Conservation (phyloP, 1,140 invertebrate genomes). For the Planococcus citri region DNA sequence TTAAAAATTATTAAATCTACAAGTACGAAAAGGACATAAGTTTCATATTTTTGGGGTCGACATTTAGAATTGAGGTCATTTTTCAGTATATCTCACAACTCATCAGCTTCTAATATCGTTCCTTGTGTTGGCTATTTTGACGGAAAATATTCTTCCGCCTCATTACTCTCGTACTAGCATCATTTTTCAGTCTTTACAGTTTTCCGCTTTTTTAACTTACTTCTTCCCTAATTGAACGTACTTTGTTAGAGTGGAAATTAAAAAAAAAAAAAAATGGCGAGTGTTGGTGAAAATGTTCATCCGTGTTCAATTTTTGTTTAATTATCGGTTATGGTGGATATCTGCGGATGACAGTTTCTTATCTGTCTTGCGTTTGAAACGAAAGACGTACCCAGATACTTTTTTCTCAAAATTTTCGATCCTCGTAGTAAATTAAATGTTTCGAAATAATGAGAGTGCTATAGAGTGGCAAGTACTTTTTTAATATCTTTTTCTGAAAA, state of each 20-base stretch:
- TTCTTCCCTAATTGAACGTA: background rate
- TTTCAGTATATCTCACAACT: constrained; percentile 7
- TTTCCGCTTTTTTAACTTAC: background rate
- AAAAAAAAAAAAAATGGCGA: background rate
- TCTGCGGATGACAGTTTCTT: background rate
- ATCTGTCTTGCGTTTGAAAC: too few species aligned
- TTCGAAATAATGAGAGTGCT: too few species aligned
- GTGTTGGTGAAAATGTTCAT: background rate
- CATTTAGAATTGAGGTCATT: background rate
- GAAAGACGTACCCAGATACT: background rate
- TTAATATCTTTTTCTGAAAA: too few species aligned
- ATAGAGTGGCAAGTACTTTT: too few species aligned
- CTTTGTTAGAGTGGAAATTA: background rate
- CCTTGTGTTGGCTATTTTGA: background rate
- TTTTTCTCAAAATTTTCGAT: background rate
- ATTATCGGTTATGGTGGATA: background rate
- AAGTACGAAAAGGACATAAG: background rate
- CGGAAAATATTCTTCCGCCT: background rate
- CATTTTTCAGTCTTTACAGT: constrained; percentile 3
- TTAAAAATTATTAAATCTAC: background rate
- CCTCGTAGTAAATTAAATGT: too few species aligned
- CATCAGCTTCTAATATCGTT: constrained; percentile 3
- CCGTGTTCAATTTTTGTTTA: background rate
- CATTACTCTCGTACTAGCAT: background rate
- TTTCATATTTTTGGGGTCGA: background rate